phyloP scores from a whole-genome alignment of 2,888 invertebrate species.

The Eupithecia inturbata region DNA sequence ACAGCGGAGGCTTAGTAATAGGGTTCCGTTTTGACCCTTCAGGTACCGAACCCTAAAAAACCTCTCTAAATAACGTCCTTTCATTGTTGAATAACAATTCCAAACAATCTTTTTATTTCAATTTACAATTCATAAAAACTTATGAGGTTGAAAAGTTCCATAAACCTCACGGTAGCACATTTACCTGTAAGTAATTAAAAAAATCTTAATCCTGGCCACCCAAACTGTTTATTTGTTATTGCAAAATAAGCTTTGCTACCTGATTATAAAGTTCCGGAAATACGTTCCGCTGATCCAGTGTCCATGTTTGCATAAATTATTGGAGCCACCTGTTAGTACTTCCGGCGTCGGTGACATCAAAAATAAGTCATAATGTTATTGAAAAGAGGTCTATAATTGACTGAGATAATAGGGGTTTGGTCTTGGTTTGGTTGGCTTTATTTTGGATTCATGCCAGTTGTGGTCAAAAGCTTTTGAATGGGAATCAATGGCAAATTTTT shows the following conservation, averaged over 20 bases:
- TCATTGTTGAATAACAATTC: constrained; percentile 10
- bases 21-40: no score
- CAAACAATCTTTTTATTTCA: constrained; percentile 3
- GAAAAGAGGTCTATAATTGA: constrained; percentile 26
- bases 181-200: constrained; percentile 39
- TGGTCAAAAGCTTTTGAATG: not conserved
- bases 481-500: not conserved
- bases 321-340: constrained; percentile 23
- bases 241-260: constrained; percentile 18
- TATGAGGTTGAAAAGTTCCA: not conserved
- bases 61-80: not conserved
- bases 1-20: no score
- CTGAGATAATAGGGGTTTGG: constrained; percentile 1
- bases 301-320: constrained; percentile 30
- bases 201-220: constrained; percentile 30
- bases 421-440: not conserved
- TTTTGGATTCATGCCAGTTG: not conserved
- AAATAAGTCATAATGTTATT: constrained; percentile 16
- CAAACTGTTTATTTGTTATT: constrained; percentile 14
- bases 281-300: constrained; percentile 17
- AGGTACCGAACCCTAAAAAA: no score
- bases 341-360: constrained; percentile 30
- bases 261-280: constrained; percentile 18
- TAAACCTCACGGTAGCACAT: constrained; percentile 41
- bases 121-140: not conserved